Evolutionary conservation across 1,140 invertebrate genomes (phyloP).

Genomic region (Drosophila rufa): DNA sequence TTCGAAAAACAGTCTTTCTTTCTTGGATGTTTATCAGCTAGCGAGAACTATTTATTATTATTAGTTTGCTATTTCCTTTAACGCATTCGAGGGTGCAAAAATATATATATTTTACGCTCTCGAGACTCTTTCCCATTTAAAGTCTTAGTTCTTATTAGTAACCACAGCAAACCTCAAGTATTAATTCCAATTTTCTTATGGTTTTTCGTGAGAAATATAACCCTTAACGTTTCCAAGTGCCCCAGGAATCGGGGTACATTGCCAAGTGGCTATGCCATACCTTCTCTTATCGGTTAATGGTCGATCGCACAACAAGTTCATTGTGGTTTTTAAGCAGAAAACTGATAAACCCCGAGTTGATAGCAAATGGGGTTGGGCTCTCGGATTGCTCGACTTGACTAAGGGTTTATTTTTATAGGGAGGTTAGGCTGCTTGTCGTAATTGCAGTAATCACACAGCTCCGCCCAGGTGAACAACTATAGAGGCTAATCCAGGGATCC

Average conservation of each 20-base stretch:
- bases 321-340: constrained; percentile 21
- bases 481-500: constrained; percentile 1
- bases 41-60: too few species aligned
- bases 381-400: constrained; percentile 5
- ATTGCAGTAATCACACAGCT: constrained; percentile 37
- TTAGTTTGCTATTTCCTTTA: too few species aligned
- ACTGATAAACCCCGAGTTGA: constrained; percentile 14
- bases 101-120: too few species aligned
- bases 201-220: neutral
- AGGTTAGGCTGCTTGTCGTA: constrained; percentile 7
- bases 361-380: neutral
- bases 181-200: neutral
- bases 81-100: too few species aligned
- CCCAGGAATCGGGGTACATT: neutral
- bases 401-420: constrained; percentile 19
- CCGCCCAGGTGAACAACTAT: constrained; percentile 18
- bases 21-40: too few species aligned
- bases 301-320: constrained; percentile 25
- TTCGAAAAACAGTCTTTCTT: neutral
- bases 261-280: neutral
- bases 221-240: neutral
- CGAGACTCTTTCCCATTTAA: neutral
- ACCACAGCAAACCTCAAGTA: too few species aligned
- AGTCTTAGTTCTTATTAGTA: neutral
- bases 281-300: constrained; percentile 40